Base-by-base conservation (phyloP, 2,888 invertebrate species). In the Drosophila silvestris region DNA sequence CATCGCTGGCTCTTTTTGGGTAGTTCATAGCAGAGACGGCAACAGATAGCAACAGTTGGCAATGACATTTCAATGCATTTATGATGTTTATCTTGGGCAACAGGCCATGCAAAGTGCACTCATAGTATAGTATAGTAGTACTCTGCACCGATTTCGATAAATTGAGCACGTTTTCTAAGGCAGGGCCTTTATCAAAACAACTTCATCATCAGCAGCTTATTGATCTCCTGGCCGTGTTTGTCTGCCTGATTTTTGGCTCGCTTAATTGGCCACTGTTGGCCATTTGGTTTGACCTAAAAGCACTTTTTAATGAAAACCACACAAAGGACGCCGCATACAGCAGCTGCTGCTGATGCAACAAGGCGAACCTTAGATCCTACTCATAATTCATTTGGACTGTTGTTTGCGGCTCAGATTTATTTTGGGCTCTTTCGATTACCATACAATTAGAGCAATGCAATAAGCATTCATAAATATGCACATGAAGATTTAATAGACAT, bases 51-150 rank as follows among this genome's bases (percentile, higher is more conserved):
- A 82, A 76, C 82, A 77, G 83, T 77, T 79, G 83, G 84, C 85
- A 80, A 90, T 91, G 91, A 91, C 91, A 91, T 91, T 91, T 91
- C 91, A 91, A 91, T 91, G 91, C 91, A 91, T 91, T 91, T 91
- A 90, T 91, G 91, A 91, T 91, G 91, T 85, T 91, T 88, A 91
- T 91, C 91, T 91, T 62, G 71, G 77, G 62, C 75, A 72, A 61
- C 68, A 70, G 70, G 77, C 82, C 79, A 89, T 89, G 89, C 85
- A 88, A 88, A 88, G 84, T 84, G 82, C 63, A 41, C 22, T 59
- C 28, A 30, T 39, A 30, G 58, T 32, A 57, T 57, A 35, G 50
- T 33, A 30, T 28, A 66, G 33, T 78, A 63, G 68, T 35, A 60
- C 32, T 63, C 77, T 87, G 91, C 89, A 89, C 88, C 89, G 90